These are phyloP conservation scores for Sweltsa coloradensis DNA, from an alignment of 1,140 invertebrate species.

Conservation along the genomic window DNA sequence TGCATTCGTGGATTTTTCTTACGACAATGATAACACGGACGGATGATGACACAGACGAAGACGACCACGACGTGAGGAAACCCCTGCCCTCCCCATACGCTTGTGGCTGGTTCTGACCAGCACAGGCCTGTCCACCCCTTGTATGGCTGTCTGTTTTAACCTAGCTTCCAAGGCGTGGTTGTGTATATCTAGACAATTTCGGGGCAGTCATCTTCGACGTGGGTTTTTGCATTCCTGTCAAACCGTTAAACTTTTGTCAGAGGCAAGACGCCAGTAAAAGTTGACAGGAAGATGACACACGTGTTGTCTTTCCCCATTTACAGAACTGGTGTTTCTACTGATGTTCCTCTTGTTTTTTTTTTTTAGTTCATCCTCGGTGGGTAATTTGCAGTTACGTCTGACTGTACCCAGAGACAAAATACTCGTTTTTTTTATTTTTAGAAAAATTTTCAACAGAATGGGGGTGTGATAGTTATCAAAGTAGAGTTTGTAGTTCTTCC, in stretches of 20 bases:
- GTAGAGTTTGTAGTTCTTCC: conserved; percentile 10
- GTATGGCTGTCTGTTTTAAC: too few relatives aligned
- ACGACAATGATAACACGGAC: too few relatives aligned
- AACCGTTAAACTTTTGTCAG: neutral
- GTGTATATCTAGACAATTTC: neutral
- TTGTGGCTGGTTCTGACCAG: too few relatives aligned
- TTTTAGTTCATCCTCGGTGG: conserved; percentile 4
- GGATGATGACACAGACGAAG: too few relatives aligned
- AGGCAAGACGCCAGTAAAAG: too few relatives aligned
- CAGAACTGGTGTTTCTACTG: neutral
- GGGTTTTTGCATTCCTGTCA: neutral
- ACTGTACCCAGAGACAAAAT: conserved; percentile 11
- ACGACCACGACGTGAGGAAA: too few relatives aligned
- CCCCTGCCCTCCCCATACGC: too few relatives aligned
- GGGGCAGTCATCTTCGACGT: neutral
- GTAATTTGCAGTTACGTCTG: conserved; percentile 5
- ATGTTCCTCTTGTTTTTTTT: conserved; percentile 4
- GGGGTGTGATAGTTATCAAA: conserved; percentile 14
- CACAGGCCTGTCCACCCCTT: too few relatives aligned
- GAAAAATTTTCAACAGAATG: neutral
- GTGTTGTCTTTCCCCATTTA: neutral
- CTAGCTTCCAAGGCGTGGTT: too few relatives aligned
- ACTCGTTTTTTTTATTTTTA: conserved; percentile 4
- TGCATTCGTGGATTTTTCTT: too few relatives aligned
- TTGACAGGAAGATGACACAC: neutral